Percentiles rank a stretch among this genome's conserved stretches.
These are phyloP conservation scores for Campoletis sonorensis DNA, from an alignment of 1,140 invertebrate species.

Conservation along the genomic window DNA sequence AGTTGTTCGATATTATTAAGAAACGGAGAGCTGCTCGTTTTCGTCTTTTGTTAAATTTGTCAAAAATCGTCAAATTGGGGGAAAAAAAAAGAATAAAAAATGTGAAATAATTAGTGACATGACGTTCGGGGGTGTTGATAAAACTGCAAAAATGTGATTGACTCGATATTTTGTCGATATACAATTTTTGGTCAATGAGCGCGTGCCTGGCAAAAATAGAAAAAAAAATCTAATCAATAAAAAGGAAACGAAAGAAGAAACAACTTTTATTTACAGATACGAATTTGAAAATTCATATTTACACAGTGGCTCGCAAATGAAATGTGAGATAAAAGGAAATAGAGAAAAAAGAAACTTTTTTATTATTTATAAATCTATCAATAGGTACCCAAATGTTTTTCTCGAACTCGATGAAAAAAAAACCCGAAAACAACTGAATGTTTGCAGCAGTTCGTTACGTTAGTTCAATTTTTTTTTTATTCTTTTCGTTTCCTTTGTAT, in stretches of 20 bases:
- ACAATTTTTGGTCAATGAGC: too few species aligned
- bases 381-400: conserved; percentile 20
- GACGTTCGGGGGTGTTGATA: too few species aligned
- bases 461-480: neutral
- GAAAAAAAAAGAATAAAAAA: too few species aligned
- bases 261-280: conserved; percentile 41
- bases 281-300: conserved; percentile 42
- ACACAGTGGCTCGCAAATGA: conserved; percentile 9
- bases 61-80: too few species aligned
- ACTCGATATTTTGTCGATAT: too few species aligned
- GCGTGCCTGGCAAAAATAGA: neutral
- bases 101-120: too few species aligned
- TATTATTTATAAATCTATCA: conserved; percentile 21
- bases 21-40: too few species aligned
- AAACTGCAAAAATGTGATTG: too few species aligned
- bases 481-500: neutral
- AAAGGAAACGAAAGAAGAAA: conserved; percentile 21
- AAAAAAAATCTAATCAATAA: neutral
- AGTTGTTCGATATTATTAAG: too few species aligned
- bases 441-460: conserved; percentile 36
- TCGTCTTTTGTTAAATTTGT: too few species aligned
- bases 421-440: conserved; percentile 9
- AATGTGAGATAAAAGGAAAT: neutral
- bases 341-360: neutral
- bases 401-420: conserved; percentile 1